phyloP scores from a whole-genome alignment of 1,140 invertebrate species.

The Tetragonula clypearis region DNA sequence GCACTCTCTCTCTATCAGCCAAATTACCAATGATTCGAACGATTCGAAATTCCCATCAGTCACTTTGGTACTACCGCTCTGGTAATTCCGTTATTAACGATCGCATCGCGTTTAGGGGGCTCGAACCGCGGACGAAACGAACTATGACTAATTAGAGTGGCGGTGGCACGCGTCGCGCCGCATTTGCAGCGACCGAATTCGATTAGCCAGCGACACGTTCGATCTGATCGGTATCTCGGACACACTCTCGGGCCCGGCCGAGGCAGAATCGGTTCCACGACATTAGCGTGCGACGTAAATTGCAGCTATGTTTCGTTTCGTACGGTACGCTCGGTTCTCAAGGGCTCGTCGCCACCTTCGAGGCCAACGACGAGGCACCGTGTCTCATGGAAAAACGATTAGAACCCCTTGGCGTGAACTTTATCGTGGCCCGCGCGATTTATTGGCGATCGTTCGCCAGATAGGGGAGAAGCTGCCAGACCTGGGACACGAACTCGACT shows the following conservation, averaged over 20 bases:
- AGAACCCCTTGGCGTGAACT: constrained; percentile 59
- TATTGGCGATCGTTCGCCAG: constrained; percentile 36
- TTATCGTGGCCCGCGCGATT: constrained; percentile 61
- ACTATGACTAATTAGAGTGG: constrained; percentile 30
- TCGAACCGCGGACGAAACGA: constrained; percentile 12
- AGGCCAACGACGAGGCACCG: not conserved
- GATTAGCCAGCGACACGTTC: constrained; percentile 24
- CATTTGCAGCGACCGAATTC: constrained; percentile 27
- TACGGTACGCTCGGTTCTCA: not conserved
- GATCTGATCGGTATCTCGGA: constrained; percentile 23
- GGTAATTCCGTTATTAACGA: too few relatives aligned
- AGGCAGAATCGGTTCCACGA: not conserved
- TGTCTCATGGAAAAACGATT: constrained; percentile 67
- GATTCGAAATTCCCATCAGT: not conserved
- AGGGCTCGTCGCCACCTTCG: not conserved
- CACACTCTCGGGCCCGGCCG: not conserved
- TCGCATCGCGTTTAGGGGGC: too few relatives aligned
- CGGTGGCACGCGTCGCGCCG: constrained; percentile 11
- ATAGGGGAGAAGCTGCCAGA: constrained; percentile 10
- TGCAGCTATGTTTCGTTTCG: constrained; percentile 10
- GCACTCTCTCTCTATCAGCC: too few relatives aligned
- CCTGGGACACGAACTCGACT: constrained; percentile 23
- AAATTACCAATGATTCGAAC: too few relatives aligned
- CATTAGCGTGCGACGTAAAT: constrained; percentile 14
- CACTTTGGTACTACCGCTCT: too few relatives aligned